Evolutionary conservation across 2,113 vertebrate species (phyloP), one percentile per base, ranked within the genome.

Genomic region (Pollachius pollachius): DNA sequence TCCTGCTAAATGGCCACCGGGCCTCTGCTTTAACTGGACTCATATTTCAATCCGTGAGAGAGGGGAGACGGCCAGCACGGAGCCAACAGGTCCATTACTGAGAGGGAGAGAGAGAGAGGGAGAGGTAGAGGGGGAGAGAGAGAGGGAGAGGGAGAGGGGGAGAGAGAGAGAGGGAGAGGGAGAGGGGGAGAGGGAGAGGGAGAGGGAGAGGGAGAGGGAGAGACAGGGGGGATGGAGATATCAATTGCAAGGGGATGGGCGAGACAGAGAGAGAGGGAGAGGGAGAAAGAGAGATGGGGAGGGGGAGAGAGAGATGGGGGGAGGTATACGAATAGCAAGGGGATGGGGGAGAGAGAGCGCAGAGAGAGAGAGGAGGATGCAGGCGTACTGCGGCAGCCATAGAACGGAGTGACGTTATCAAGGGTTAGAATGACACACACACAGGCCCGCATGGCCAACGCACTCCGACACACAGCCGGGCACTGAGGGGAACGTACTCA

Each of bases 31-130:
- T 74, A 71, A 73, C 77, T 71, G 68, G 67, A 72, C 79, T 91
- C 86, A 75, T 89, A 90, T 92, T 92, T 91, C 88, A 88, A 69
- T 72, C 52, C 15, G 63, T 65, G 77, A 81, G 80, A 80, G 18
- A 71, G 61, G 16, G 19, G 11, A 19, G n/a, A 18, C 23, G 18
- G 21, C 79, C 75, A 77, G 79, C 82, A 78, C 74, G 86, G 67
- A 78, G 89, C 86, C 90, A 92, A 90, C 83, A 76, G 85, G 86
- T 87, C 89, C 84, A 89, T 90, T 90, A 85, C 80, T 18, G 75
- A 75, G 76, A 74, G 73, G 57, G 65, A 71, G 62, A 62, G 58
- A 65, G 52, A 61, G 58, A 62, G 65, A 37, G 25, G 63, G 18
- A 18, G 48, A 65, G 54, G 15, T 3, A 34, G 4, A 34, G 30